A percentile compares a stretch with the other conserved stretches of the same genome.
phyloP scores from a whole-genome alignment of 2,888 invertebrate genomes.

The Dorcus parallelipipedus region DNA sequence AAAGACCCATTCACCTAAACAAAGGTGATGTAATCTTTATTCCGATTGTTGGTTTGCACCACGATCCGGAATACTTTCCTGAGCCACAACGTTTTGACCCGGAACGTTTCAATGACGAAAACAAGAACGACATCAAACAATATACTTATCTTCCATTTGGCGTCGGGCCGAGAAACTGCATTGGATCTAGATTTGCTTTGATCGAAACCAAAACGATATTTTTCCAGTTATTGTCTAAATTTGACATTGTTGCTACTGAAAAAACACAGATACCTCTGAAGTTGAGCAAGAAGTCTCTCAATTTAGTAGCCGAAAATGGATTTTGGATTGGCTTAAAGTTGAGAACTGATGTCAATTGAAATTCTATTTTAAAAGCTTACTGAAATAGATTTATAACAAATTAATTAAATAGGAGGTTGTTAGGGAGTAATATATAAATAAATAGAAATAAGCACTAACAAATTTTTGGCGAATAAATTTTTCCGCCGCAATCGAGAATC shows the following conservation, averaged over 20 bases:
- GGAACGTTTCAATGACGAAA: conserved; percentile 44
- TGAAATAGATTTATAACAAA: no score
- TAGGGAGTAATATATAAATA: no score
- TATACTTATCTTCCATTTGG: conserved; percentile 30
- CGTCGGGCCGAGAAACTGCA: conserved; percentile 31
- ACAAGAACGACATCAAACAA: conserved; percentile 30
- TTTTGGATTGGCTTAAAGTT: conserved; percentile 34
- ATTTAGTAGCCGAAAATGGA: conserved; percentile 32
- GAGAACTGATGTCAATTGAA: conserved; percentile 6
- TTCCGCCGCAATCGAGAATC: no score
- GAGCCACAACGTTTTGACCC: conserved; percentile 52
- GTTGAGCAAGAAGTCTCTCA: conserved; percentile 25
- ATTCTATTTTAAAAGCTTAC: no score
- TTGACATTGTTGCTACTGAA: conserved; percentile 35
- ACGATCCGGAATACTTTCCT: conserved; percentile 45
- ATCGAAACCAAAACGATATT: conserved; percentile 39
- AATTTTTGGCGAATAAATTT: no score
- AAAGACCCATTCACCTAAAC: conserved; percentile 25
- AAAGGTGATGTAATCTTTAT: conserved; percentile 39
- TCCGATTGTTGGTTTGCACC: conserved; percentile 45
- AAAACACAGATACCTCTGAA: conserved; percentile 37
- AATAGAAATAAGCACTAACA: no score
- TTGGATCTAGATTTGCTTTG: conserved; percentile 29
- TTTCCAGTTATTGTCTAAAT: conserved; percentile 35
- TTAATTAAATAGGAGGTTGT: no score